Base-by-base conservation (phyloP, 2,888 invertebrate species). In the Drosophila aldrichi region DNA sequence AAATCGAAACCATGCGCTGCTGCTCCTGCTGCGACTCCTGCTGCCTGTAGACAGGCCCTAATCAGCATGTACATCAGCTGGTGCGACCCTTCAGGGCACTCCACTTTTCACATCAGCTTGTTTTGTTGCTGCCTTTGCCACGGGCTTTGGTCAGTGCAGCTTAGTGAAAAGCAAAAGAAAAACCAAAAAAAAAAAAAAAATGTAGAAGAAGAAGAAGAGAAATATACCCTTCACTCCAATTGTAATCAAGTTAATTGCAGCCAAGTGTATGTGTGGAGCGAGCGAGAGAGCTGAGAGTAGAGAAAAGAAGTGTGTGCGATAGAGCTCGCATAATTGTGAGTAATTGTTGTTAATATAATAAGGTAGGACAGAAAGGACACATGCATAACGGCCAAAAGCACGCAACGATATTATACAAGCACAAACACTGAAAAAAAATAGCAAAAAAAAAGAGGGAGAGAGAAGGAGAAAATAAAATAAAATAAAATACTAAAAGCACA, bases 201-300 rank as follows among this genome's bases (percentile, higher is more conserved):
- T n/a, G n/a, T 40, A 34, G 25, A n/a, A n/a, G n/a, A n/a, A n/a
- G n/a, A n/a, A n/a, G n/a, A n/a, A 29, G 29, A 29, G 29, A 29
- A 29, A 29, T 29, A 48, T 55, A 59, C 57, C 41, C 58, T 82
- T 62, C 63, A 57, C 63, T 68, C 51, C 72, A 70, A 70, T 71
- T 81, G 73, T 88, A 90, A 90, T 87, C 90, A 87, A 86, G 70
- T 88, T 90, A 87, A 87, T 90, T 90, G 90, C 77, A 70, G 52
- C 32, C 62, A 52, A 51, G 43, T 34, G 55, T 46, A 18, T 40
- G 46, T 40, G 46, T 56, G 34, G 6, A 32, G 29, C n/a, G 20
- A 10, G 34, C 29, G 61, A 51, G 62, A 43, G n/a, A n/a, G 48
- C 20, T 36, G 6, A 16, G 8, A 16, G 25, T 18, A 20, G n/a